Evolutionary conservation across 2,113 vertebrate species (phyloP).

Genomic region (Corapipo altera): DNA sequence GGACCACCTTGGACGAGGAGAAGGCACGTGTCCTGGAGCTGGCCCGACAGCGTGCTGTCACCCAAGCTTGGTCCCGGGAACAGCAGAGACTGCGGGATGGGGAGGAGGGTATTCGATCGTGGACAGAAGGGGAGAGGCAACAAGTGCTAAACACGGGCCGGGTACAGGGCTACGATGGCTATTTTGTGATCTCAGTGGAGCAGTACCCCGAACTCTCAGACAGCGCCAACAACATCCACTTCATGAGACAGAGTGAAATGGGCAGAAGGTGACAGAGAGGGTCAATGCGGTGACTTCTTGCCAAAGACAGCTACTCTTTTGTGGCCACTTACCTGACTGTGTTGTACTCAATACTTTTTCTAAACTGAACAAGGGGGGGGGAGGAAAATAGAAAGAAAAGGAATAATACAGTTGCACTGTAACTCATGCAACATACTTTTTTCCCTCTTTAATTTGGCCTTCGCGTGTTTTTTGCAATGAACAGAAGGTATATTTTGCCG

Average conservation of each 20-base stretch:
- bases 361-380: conserved; percentile 73
- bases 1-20: conserved; percentile 91
- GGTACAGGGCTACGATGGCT: conserved; percentile 95
- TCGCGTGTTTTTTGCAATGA: conserved; percentile 80
- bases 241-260: conserved; percentile 99
- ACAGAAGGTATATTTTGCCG: conserved; percentile 77
- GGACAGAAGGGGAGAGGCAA: conserved; percentile 96
- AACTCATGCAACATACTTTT: conserved; percentile 82
- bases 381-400: conserved; percentile 63
- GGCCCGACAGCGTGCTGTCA: conserved; percentile 87
- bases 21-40: conserved; percentile 89
- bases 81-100: conserved; percentile 93
- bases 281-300: conserved; percentile 85
- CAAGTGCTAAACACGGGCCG: conserved; percentile 89
- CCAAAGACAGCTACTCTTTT: conserved; percentile 98
- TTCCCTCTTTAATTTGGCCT: conserved; percentile 80
- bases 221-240: conserved; percentile 96
- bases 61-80: conserved; percentile 88
- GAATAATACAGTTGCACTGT: conserved; percentile 83
- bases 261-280: conserved; percentile 98
- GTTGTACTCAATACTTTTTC: conserved; percentile 80
- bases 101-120: conserved; percentile 91
- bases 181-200: conserved; percentile 93
- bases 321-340: conserved; percentile 89
- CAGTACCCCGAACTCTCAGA: conserved; percentile 98